Base-by-base conservation (phyloP, 1,140 invertebrate genomes). In the Caenorhabditis brenneri region DNA sequence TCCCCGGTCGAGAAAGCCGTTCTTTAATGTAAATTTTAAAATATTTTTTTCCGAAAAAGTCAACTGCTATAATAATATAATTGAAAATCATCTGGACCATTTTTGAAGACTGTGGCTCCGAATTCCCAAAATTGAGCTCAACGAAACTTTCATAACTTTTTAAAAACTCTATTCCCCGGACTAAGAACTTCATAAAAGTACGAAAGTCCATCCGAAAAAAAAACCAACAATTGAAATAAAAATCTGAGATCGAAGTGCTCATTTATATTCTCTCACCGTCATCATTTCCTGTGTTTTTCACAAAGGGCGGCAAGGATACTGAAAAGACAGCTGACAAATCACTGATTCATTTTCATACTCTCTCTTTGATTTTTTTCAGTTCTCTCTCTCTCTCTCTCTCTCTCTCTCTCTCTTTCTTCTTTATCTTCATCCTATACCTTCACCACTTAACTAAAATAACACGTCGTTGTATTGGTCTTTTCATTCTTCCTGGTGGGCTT, bases 371-470 rank as follows among this genome's bases (percentile, higher is more conserved):
- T 79, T 46, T 79, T n/a, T 79, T 39, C 27, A 39, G 33, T 48
- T 51, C n/a, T 27, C 78, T 79, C 27, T 49, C n/a, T n/a, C 60
- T 69, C 60, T 69, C 60, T 69, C 60, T 69, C 60, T 31, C 60
- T 12, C 7, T 69, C 27, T 69, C 27, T 69, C 7, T 7, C 5
- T 55, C 29, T 55, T 16, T 27, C 22, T 39, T 31, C 27, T 3
- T 19, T 48, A 15, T 49, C 69, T 79, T 33, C 36, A 19, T 51
- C 16, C 78, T 79, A 51, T n/a, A 19, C 22, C 22, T 55, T 27
- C 53, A 19, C 58, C 58, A 65, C 58, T 65, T 65, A 65, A 65
- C 58, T 65, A 65, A 65, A 65, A 65, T 36, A 65, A 65, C 58
- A 65, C 58, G 5, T 65, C 1, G 58, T 65, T 65, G 58, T 65